Conservation (phyloP, 1,140 invertebrate species). For the Drosophila obscura region DNA sequence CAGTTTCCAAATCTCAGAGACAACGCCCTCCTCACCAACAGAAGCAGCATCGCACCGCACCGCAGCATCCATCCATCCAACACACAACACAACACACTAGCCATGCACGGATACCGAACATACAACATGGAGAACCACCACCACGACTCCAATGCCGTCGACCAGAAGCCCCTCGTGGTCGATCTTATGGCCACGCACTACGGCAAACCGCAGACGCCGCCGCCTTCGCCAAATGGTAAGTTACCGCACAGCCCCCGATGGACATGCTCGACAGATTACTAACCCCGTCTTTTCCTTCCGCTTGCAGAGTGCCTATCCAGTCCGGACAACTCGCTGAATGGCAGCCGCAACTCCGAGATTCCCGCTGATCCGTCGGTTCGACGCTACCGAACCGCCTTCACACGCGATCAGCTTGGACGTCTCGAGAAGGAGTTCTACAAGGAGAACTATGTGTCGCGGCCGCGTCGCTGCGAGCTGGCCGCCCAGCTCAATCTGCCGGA, state of each 20-base stretch:
- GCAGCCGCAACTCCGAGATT: constrained; percentile 77
- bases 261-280: constrained; percentile 5
- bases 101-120: constrained; percentile 82
- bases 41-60: too few relatives aligned
- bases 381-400: constrained; percentile 98
- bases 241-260: background rate
- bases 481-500: constrained; percentile 96
- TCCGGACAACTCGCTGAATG: constrained; percentile 81
- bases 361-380: constrained; percentile 89
- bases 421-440: constrained; percentile 99
- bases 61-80: too few relatives aligned
- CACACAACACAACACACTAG: background rate
- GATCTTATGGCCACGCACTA: constrained; percentile 79
- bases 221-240: constrained; percentile 83
- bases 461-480: constrained; percentile 97
- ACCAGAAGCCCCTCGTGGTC: constrained; percentile 81
- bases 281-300: constrained; percentile 8
- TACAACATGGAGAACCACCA: constrained; percentile 81
- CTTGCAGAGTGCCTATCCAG: constrained; percentile 84
- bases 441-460: constrained; percentile 99
- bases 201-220: constrained; percentile 80
- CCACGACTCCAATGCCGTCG: constrained; percentile 61
- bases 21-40: constrained; percentile 1
- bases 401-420: constrained; percentile 95
- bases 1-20: background rate